phyloP scores from a whole-genome alignment of 1,140 invertebrate genomes.

The Drosophila willistoni region DNA sequence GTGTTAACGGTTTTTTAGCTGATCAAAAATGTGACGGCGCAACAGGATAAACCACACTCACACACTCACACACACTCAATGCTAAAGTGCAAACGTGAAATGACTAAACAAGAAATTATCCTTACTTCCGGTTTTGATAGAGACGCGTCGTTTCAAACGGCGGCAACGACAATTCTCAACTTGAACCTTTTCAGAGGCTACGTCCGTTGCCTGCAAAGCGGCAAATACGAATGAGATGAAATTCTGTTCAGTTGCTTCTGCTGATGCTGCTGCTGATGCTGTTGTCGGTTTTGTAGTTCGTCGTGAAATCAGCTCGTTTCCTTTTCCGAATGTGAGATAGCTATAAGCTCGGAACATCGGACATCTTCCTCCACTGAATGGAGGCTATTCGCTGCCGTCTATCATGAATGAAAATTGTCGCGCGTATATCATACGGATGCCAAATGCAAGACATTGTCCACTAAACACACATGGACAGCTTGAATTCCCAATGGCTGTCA shows the following conservation, averaged over 20 bases:
- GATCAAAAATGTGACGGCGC: slow-evolving; percentile 65
- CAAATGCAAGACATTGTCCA: slow-evolving; percentile 21
- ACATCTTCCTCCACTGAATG: slow-evolving; percentile 6
- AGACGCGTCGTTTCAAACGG: slow-evolving; percentile 29
- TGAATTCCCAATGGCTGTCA: slow-evolving; percentile 62
- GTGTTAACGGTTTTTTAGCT: slow-evolving; percentile 12
- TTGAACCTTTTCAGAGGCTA: slow-evolving; percentile 30
- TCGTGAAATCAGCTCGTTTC: slow-evolving; percentile 35
- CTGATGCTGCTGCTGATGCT: slow-evolving; percentile 18
- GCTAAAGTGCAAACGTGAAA: slow-evolving; percentile 12
- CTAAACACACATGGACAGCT: slow-evolving; percentile 38
- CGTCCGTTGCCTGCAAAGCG: slow-evolving; percentile 69
- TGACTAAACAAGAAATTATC: slow-evolving; percentile 53
- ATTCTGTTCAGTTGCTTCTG: slow-evolving; percentile 15
- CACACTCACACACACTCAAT: neutral
- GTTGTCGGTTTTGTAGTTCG: slow-evolving; percentile 35
- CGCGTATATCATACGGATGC: slow-evolving; percentile 74
- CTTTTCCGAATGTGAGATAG: slow-evolving; percentile 10
- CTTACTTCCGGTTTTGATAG: slow-evolving; percentile 67
- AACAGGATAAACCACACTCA: slow-evolving; percentile 55
- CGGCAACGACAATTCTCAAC: neutral
- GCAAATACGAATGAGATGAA: slow-evolving; percentile 69
- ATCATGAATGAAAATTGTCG: slow-evolving; percentile 70
- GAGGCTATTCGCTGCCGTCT: slow-evolving; percentile 3
- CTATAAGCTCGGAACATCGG: slow-evolving; percentile 4